Evolutionary conservation across 2,888 invertebrate genomes (phyloP), one percentile per base, ranked within the genome.

Genomic region (Orthosia incerta): DNA sequence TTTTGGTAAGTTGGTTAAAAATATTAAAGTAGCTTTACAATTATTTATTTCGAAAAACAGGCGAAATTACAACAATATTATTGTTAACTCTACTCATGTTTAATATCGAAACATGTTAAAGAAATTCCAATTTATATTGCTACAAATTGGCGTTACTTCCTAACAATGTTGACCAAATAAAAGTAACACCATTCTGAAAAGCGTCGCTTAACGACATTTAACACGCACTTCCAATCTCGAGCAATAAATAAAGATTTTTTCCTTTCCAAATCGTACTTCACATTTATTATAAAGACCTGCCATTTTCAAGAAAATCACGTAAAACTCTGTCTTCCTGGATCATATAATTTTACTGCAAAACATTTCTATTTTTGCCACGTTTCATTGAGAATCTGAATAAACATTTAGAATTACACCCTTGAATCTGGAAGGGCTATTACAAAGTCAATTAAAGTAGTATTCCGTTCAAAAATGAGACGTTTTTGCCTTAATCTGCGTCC

Each of bases 381-480:
- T 86, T 80, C 79, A 59, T 69, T 73, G 60, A 61, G 60, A 83
- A 72, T 73, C 84, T 70, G 67, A 76, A 83, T 84, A 83, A 85
- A 88, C 81, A 82, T 87, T 86, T 79, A 68, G 63, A 84, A 81
- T 83, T 75, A 76, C 57, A 50, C 65, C 48, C 60, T 74, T 72
- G 66, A 76, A 73, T 72, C 83, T 64, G 59, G 13, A 39, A 76
- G 71, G 71, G 76, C 80, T 86, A 87, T 87, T 87, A 86, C 86
- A 76, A 81, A 79, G 83, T 76, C 87, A 89, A 89, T 89, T 89
- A 88, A 88, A 84, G 83, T 75, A 81, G 71, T 76, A 69, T 78
- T 68, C 73, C 68, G 60, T 82, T 80, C 64, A 74, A 82, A 78
- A 83, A 84, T 88, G 71, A 80, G 82, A 78, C 71, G 78, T 71